Evolutionary conservation across 1,140 invertebrate species (phyloP).

Genomic region (Penaeus japonicus): DNA sequence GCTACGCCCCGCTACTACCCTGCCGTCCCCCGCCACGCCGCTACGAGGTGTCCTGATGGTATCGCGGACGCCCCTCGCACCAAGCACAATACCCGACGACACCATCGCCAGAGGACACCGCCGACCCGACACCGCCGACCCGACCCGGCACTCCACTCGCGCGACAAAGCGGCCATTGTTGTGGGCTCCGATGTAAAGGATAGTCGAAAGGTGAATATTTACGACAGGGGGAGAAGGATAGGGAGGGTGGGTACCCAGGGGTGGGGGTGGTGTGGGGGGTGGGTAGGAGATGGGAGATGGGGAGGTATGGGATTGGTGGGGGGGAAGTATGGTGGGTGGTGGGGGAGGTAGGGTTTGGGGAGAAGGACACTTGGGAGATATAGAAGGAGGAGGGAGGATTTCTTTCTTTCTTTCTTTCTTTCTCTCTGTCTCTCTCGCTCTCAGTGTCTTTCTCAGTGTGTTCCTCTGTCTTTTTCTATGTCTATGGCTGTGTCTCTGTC

Average conservation of each 20-base stretch:
- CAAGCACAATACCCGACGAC: conserved; percentile 28
- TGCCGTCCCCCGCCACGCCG: conserved; percentile 24
- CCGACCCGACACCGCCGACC: background rate
- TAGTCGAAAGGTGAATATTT: conserved; percentile 20
- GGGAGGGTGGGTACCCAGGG: background rate
- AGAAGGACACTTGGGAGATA: no score
- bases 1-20: background rate
- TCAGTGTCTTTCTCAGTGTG: no score
- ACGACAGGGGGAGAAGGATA: background rate
- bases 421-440: no score
- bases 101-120: conserved; percentile 28
- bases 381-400: no score
- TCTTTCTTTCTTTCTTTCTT: no score
- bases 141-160: background rate
- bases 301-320: background rate
- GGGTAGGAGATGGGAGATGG: background rate
- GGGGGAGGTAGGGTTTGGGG: no score
- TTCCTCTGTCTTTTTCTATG: no score
- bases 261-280: background rate
- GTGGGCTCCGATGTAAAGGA: background rate
- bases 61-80: conserved; percentile 31
- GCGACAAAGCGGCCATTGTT: background rate
- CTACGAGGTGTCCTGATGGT: conserved; percentile 37
- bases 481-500: no score
- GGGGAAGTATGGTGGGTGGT: no score